These are phyloP conservation scores for Seriola quinqueradiata DNA, from an alignment of 2,113 vertebrate genomes.

Conservation along the genomic window DNA sequence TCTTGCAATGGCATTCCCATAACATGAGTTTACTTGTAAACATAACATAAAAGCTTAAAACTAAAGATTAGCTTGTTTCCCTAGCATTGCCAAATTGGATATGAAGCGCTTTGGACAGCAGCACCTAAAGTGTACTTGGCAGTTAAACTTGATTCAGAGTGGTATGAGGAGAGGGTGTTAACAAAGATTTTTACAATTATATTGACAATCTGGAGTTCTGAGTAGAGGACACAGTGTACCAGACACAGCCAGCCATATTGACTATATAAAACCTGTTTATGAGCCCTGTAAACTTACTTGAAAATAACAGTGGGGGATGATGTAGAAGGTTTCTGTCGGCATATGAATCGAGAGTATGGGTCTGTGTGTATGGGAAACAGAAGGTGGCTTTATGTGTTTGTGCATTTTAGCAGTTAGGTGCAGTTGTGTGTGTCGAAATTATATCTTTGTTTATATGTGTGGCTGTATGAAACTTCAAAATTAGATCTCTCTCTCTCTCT, in stretches of 20 bases:
- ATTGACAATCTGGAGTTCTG: constrained; percentile 62
- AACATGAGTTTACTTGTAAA: background rate
- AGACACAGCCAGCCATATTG: constrained; percentile 69
- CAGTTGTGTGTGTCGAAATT: constrained; percentile 60
- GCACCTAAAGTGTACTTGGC: constrained; percentile 2
- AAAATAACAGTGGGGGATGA: constrained; percentile 62
- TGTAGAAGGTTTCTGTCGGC: constrained; percentile 44
- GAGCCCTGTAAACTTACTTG: constrained; percentile 70
- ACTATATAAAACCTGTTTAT: constrained; percentile 75
- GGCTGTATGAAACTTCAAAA: constrained; percentile 32
- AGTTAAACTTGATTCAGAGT: constrained; percentile 47
- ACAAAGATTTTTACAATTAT: constrained; percentile 62
- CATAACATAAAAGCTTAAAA: background rate
- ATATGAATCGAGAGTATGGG: constrained; percentile 39
- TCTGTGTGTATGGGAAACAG: constrained; percentile 41
- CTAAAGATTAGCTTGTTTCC: background rate
- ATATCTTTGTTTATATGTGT: constrained; percentile 46
- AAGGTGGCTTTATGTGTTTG: constrained; percentile 64
- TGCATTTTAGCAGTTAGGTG: constrained; percentile 46
- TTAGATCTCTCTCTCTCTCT: background rate
- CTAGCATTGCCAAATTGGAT: background rate
- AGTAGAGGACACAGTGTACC: constrained; percentile 65
- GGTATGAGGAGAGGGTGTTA: constrained; percentile 55
- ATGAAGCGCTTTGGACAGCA: constrained; percentile 6
- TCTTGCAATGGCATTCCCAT: background rate